Conservation (phyloP, 2,888 invertebrate species). For the Thysanoteuthis rhombus region DNA sequence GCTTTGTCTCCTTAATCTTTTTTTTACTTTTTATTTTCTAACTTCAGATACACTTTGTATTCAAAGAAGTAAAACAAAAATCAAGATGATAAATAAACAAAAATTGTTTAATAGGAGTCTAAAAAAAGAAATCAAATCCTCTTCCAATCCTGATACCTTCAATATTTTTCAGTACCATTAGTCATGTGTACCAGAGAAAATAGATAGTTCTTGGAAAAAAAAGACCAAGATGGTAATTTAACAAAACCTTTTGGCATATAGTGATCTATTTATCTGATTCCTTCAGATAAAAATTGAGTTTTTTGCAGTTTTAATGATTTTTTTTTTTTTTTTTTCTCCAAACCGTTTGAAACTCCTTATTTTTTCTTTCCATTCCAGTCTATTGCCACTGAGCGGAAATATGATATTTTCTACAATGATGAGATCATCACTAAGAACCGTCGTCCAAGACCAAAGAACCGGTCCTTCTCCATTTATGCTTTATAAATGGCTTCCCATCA, state of each 20-base stretch:
- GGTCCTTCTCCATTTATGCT: constrained; percentile 43
- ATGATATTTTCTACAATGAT: constrained; percentile 53
- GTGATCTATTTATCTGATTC: neutral
- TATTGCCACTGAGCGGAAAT: constrained; percentile 63
- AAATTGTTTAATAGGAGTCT: no score
- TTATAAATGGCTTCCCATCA: neutral
- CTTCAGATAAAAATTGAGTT: neutral
- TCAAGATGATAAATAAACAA: no score
- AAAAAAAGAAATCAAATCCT: no score
- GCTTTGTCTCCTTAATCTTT: neutral
- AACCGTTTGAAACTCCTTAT: neutral
- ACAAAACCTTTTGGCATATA: no score
- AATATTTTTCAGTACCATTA: no score
- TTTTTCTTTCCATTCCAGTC: constrained; percentile 58
- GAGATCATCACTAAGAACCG: constrained; percentile 42
- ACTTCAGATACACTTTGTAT: no score
- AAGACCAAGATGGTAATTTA: no score
- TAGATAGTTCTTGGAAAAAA: no score
- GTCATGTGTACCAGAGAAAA: no score
- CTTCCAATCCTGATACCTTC: no score
- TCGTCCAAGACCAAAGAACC: constrained; percentile 50
- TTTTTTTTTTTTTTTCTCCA: neutral
- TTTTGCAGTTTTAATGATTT: neutral
- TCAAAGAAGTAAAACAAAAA: no score
- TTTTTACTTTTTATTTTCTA: neutral